These are phyloP conservation scores for Lysandra bellargus DNA, from an alignment of 2,888 invertebrate species.

Conservation along the genomic window DNA sequence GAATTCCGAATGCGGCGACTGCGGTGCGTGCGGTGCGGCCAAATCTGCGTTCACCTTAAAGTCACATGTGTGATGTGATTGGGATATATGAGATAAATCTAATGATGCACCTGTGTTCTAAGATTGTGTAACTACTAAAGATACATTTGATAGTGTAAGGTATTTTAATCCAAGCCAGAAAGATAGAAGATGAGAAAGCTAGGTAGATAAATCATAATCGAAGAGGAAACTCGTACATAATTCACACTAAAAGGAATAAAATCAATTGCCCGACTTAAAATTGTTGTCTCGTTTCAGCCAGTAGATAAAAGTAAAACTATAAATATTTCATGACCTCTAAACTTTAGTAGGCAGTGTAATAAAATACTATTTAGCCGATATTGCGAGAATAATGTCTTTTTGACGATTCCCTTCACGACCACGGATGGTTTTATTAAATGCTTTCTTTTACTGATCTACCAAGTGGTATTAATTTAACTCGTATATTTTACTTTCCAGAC, in stretches of 20 bases:
- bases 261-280: neutral
- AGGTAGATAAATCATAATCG: neutral
- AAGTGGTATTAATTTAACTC: neutral
- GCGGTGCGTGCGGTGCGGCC: too few species aligned
- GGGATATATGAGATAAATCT: neutral
- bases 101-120: too few species aligned
- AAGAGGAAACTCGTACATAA: neutral
- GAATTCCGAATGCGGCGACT: too few species aligned
- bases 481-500: neutral
- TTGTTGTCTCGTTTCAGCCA: neutral
- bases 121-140: too few species aligned
- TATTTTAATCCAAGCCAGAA: too few species aligned
- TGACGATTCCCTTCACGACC: neutral
- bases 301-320: neutral
- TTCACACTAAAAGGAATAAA: neutral
- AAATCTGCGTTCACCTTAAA: too few species aligned
- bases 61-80: neutral
- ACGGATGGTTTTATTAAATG: neutral
- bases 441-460: neutral
- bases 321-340: neutral
- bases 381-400: conserved; percentile 5
- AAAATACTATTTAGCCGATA: conserved; percentile 3
- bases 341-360: neutral
- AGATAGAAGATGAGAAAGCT: neutral
- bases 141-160: too few species aligned